These are phyloP conservation scores for Heliconius melpomene DNA, from an alignment of 1,140 invertebrate species.

Conservation along the genomic window DNA sequence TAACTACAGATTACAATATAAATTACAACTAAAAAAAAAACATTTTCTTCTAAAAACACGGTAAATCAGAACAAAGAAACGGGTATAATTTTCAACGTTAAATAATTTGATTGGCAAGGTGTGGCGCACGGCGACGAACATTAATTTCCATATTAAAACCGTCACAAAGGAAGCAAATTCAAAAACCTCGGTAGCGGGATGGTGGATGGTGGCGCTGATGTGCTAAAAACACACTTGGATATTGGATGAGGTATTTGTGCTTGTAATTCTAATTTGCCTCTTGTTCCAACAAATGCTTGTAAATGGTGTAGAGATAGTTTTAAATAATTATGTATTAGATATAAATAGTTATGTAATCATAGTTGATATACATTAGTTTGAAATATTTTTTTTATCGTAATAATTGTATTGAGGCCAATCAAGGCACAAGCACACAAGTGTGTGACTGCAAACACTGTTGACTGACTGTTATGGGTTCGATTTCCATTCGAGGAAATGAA, in stretches of 20 bases:
- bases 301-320: too few species aligned
- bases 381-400: too few species aligned
- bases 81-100: slow-evolving; percentile 48
- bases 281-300: too few species aligned
- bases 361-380: too few species aligned
- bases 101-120: slow-evolving; percentile 69
- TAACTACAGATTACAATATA: too few species aligned
- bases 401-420: too few species aligned
- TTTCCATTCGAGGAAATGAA: too few species aligned
- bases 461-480: too few species aligned
- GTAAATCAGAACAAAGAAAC: background rate
- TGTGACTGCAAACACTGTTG: too few species aligned
- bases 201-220: slow-evolving; percentile 44
- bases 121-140: slow-evolving; percentile 70
- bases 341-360: too few species aligned
- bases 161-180: slow-evolving; percentile 79
- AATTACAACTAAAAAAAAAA: too few species aligned
- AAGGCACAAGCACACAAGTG: too few species aligned
- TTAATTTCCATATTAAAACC: slow-evolving; percentile 82
- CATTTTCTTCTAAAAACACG: background rate
- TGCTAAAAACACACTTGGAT: slow-evolving; percentile 27
- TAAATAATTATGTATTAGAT: background rate
- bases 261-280: background rate
- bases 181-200: slow-evolving; percentile 70
- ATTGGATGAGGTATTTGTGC: slow-evolving; percentile 44